phyloP scores from a whole-genome alignment of 2,888 invertebrate genomes.

The Plebejus melissa region DNA sequence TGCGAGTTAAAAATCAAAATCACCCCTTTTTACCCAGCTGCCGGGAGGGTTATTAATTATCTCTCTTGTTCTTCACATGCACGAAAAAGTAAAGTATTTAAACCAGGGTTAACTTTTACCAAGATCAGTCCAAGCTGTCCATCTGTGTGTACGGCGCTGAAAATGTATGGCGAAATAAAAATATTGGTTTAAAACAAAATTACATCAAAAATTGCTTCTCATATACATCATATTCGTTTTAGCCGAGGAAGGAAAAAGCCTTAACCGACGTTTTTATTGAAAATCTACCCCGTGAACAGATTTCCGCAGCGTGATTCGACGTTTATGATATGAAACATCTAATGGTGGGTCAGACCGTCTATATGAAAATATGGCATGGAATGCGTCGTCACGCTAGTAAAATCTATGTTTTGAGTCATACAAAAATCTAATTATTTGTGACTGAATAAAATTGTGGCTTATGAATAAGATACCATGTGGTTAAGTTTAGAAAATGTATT shows the following conservation, averaged over 20 bases:
- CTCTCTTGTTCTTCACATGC: too few species aligned
- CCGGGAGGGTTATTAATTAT: too few species aligned
- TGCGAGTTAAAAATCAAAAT: background rate
- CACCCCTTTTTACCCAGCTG: too few species aligned
- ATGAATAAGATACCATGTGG: too few species aligned
- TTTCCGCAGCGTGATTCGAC: conserved; percentile 8
- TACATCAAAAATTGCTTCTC: background rate
- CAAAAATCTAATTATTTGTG: too few species aligned
- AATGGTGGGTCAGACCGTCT: background rate
- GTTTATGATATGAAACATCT: background rate
- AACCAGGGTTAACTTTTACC: too few species aligned
- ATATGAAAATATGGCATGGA: background rate
- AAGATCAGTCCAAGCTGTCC: too few species aligned
- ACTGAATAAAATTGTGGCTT: too few species aligned
- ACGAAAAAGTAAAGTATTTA: too few species aligned
- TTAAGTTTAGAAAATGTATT: too few species aligned
- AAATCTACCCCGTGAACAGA: background rate
- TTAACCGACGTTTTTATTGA: background rate
- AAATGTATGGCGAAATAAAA: too few species aligned
- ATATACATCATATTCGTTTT: background rate
- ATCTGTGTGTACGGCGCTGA: too few species aligned
- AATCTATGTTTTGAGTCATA: background rate
- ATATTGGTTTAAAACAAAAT: background rate
- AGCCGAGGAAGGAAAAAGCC: background rate
- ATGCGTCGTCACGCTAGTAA: background rate